Evolutionary conservation across 1,140 invertebrate genomes (phyloP), one percentile per base, ranked within the genome.

Genomic region (Wiebesia pumilae): DNA sequence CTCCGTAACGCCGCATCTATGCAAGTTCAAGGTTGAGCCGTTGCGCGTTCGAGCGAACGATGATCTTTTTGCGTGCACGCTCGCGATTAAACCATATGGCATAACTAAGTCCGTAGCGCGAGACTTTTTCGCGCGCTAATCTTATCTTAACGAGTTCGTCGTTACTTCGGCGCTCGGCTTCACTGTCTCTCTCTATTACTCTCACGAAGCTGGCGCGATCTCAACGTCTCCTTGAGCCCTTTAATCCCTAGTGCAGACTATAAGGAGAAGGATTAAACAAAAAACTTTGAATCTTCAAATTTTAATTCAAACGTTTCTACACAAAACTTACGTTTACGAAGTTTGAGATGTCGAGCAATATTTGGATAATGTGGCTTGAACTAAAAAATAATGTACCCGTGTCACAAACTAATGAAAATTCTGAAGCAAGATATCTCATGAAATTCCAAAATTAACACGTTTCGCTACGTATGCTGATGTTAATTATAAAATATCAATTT

Each of bases 1-100:
- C 88, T 83, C 79, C 67, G 24, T 43, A 47, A 73, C 75, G 75
- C 69, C 79, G 33, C 62, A 40, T 85, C 73, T 6, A 10, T 30
- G 73, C 84, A 88, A 86, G 87, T 88, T 88, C 87, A 88, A 88
- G 87, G 87, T 81, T 88, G 84, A 81, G 69, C 33, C 83, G 51
- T 19, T 21, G 16, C 7, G 51, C 51, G 51, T 16, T 54, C 51
- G 71, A 81, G 78, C 85, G 77, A 82, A 78, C 83, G 65, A 77
- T 81, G 87, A 86, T 88, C 85, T 83, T 86, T 85, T 86, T 83
- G 85, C 82, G 73, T 81, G 77, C 38, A 75, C 35, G n/a, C 54
- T 47, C 47, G 80, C 85, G 85, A 86, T 82, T 77, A 82, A 62
- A 62, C 58, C 14, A 10, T 62, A 3, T 24, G 58, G 24, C 58